Percentiles rank a stretch among this genome's conserved stretches.
Evolutionary conservation across 2,113 vertebrate genomes (phyloP).

Genomic region (Leptobrachium leishanense): DNA sequence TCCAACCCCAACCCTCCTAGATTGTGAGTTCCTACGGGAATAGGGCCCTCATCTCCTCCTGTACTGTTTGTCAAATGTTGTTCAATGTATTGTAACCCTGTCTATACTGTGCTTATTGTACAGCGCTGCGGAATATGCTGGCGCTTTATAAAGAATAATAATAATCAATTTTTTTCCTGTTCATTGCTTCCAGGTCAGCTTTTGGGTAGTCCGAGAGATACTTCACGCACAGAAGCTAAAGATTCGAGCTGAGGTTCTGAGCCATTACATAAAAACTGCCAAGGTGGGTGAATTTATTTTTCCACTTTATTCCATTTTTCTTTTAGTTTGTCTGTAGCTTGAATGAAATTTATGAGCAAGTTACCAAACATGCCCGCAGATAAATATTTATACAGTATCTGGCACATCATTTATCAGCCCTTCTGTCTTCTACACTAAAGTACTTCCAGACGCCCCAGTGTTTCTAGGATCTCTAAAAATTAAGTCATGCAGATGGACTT

Average conservation of each 20-base stretch:
- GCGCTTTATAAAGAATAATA: no score
- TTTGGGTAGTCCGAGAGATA: conserved; percentile 98
- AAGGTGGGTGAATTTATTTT: conserved; percentile 76
- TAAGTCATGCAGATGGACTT: background rate
- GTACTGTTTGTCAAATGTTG: no score
- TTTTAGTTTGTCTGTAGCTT: conserved; percentile 19
- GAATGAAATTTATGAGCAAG: background rate
- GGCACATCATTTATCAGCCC: conserved; percentile 48
- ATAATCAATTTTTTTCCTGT: background rate
- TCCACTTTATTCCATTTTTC: background rate
- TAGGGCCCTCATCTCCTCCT: no score
- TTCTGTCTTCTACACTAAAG: conserved; percentile 22
- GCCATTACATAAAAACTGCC: conserved; percentile 96
- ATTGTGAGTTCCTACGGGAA: no score
- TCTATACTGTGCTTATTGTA: no score
- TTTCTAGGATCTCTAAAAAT: background rate
- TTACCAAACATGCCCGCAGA: conserved; percentile 7
- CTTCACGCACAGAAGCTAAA: conserved; percentile 96
- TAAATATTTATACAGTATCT: conserved; percentile 48
- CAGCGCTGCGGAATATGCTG: no score
- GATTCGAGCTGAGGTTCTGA: conserved; percentile 96
- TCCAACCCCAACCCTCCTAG: no score
- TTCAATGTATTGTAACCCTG: no score
- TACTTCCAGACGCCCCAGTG: conserved; percentile 21
- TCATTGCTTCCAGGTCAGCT: conserved; percentile 82